Conservation (phyloP, 2,113 vertebrate species). For the Zingel zingel region DNA sequence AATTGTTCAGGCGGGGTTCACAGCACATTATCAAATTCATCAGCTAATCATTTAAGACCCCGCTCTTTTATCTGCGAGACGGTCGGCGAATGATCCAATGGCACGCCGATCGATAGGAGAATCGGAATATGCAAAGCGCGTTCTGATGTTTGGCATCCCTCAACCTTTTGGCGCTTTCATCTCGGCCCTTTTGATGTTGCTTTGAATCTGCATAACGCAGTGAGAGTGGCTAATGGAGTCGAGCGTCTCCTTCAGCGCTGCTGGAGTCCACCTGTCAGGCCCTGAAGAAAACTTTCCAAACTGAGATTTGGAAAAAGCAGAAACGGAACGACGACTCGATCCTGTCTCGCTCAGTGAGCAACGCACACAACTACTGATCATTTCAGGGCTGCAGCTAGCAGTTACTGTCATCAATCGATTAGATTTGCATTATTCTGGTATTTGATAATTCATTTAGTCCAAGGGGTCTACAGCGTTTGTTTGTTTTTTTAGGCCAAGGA, state of each 20-base stretch:
- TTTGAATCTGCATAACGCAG: conserved; percentile 71
- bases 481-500: too few relatives aligned
- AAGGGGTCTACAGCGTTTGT: neutral
- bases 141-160: conserved; percentile 78
- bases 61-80: conserved; percentile 73
- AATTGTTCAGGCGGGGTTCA: conserved; percentile 60
- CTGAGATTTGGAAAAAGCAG: conserved; percentile 7
- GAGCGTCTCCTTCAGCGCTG: conserved; percentile 60
- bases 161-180: conserved; percentile 82
- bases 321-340: neutral
- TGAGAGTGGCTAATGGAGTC: conserved; percentile 60
- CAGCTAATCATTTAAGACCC: conserved; percentile 82
- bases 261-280: conserved; percentile 69
- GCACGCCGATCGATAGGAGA: conserved; percentile 77
- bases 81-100: conserved; percentile 67
- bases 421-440: neutral
- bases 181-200: conserved; percentile 81
- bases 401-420: neutral
- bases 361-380: too few relatives aligned
- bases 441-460: neutral
- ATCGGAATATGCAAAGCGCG: conserved; percentile 79
- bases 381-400: neutral
- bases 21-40: conserved; percentile 77
- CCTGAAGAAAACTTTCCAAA: neutral
- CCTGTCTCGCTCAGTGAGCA: neutral